These are phyloP conservation scores for Apogon hyalosoma DNA, from an alignment of 2,797 vertebrate species.

Conservation along the genomic window DNA sequence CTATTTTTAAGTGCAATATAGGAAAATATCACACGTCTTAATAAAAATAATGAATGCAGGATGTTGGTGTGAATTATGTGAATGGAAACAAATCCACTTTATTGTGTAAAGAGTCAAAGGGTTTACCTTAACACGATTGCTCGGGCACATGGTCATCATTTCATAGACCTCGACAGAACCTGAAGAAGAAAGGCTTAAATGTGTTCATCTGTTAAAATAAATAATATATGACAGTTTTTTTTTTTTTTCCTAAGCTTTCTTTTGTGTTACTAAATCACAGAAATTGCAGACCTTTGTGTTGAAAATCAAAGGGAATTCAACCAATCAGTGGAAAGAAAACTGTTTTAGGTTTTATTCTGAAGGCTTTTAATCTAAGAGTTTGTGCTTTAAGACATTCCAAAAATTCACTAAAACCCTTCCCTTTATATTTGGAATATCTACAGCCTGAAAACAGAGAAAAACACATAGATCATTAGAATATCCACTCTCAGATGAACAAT, in stretches of 20 bases:
- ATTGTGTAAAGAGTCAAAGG: background rate
- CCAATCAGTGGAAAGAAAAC: background rate
- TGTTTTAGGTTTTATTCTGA: background rate
- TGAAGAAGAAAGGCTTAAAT: constrained; percentile 22
- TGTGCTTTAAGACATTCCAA: too few relatives aligned
- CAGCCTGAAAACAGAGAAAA: background rate
- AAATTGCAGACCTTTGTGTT: background rate
- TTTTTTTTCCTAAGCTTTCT: too few relatives aligned
- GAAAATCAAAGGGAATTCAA: background rate
- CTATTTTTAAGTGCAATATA: too few relatives aligned
- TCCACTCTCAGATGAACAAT: background rate
- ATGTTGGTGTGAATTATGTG: too few relatives aligned
- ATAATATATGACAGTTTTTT: too few relatives aligned
- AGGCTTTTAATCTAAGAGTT: background rate
- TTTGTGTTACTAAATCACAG: background rate
- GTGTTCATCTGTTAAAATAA: background rate
- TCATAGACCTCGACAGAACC: constrained; percentile 63
- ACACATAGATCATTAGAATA: too few relatives aligned
- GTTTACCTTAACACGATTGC: background rate
- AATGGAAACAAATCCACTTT: background rate
- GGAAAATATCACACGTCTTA: too few relatives aligned
- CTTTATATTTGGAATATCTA: background rate
- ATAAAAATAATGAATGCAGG: too few relatives aligned
- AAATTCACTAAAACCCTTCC: too few relatives aligned
- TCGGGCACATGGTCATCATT: constrained; percentile 62